A percentile compares a stretch with the other conserved stretches of the same genome.
phyloP scores from a whole-genome alignment of 2,797 vertebrate species.

The Chiroxiphia lanceolata region DNA sequence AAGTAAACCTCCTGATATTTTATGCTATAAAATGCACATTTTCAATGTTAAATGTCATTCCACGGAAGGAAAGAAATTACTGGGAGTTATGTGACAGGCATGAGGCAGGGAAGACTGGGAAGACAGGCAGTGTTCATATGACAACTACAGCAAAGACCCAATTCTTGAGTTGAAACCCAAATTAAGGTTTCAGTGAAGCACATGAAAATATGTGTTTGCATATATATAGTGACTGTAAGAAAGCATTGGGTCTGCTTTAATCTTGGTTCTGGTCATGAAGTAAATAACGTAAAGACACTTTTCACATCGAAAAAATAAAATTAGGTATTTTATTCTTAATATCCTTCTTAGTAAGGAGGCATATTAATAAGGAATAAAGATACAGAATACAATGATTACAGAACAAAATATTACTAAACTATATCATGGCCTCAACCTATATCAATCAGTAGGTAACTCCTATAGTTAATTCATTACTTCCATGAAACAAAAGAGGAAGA shows the following conservation, averaged over 20 bases:
- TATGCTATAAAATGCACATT: neutral
- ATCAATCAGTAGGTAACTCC: neutral
- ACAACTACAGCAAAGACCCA: neutral
- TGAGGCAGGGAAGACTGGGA: neutral
- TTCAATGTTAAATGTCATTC: neutral
- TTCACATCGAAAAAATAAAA: neutral
- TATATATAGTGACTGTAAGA: neutral
- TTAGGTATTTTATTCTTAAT: neutral
- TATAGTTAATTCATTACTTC: neutral
- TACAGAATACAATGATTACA: neutral
- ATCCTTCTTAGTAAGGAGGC: neutral
- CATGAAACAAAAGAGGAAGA: neutral
- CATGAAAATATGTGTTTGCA: neutral
- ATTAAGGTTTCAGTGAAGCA: neutral
- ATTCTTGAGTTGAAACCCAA: neutral
- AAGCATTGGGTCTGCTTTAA: neutral
- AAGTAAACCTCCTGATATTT: neutral
- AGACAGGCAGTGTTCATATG: neutral
- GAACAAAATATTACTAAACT: neutral
- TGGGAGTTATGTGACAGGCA: neutral
- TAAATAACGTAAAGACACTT: neutral
- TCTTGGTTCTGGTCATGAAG: neutral
- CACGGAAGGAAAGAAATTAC: neutral
- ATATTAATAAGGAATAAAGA: neutral
- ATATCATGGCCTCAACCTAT: neutral